Conservation (phyloP, 2,113 vertebrate species). For the rabbit (Oryctolagus cuniculus) region mOryCun1.1 NC_091435.1:108681501-108682000, state of each 20-base stretch:
- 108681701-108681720: neutral
- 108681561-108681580: neutral
- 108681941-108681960: conserved; percentile 94
- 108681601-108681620: conserved; percentile 5
- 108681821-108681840: neutral
- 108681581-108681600: neutral
- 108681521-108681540: neutral
- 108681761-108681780: conserved; percentile 10
- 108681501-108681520: conserved; percentile 12
- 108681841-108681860: neutral
- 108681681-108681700: neutral
- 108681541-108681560: neutral
- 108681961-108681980: conserved; percentile 98
- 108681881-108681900: conserved; percentile 27
- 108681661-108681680: conserved; percentile 24
- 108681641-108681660: conserved; percentile 24
- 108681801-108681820: neutral
- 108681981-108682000: conserved; percentile 94
- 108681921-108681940: conserved; percentile 87
- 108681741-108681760: too few species aligned
- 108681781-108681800: conserved; percentile 5
- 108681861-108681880: neutral
- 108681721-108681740: neutral
- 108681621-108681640: conserved; percentile 1
- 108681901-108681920: conserved; percentile 93